Evolutionary conservation across 2,888 invertebrate genomes (phyloP).

Genomic region (Sepioteuthis lessoniana): DNA sequence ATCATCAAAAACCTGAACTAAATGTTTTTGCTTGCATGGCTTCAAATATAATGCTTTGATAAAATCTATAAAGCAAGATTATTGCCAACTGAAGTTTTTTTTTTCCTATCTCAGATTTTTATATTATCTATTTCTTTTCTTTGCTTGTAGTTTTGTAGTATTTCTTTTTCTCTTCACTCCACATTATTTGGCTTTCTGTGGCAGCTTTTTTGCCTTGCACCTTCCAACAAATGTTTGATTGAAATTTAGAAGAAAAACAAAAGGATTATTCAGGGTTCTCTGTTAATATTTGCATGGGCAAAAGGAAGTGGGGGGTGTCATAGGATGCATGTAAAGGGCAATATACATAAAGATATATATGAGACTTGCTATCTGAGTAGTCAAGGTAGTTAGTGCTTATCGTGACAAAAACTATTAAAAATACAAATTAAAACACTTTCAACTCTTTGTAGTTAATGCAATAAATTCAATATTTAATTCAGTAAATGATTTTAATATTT

Average conservation of each 20-base stretch:
- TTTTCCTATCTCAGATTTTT: not conserved
- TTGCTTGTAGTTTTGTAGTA: not conserved
- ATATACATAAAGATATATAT: not conserved
- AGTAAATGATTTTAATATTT: too few species aligned
- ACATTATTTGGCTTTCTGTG: not conserved
- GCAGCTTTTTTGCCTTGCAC: conserved; percentile 15
- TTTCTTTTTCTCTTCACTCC: not conserved
- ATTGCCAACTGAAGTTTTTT: not conserved
- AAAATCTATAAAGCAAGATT: not conserved
- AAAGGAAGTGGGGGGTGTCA: not conserved
- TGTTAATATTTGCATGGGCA: not conserved
- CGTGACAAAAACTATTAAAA: too few species aligned
- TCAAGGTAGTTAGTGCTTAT: too few species aligned
- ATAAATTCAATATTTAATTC: too few species aligned
- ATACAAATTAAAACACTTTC: too few species aligned
- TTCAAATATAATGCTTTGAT: not conserved
- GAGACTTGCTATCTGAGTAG: too few species aligned
- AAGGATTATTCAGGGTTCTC: not conserved
- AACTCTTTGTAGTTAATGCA: too few species aligned
- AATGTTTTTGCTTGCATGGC: not conserved
- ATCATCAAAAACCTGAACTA: not conserved
- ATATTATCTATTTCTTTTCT: not conserved
- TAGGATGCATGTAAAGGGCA: not conserved
- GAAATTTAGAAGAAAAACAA: not conserved
- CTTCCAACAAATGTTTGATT: not conserved